These are phyloP conservation scores for Parthenolecanium corni DNA, from an alignment of 2,888 invertebrate genomes.

Conservation along the genomic window DNA sequence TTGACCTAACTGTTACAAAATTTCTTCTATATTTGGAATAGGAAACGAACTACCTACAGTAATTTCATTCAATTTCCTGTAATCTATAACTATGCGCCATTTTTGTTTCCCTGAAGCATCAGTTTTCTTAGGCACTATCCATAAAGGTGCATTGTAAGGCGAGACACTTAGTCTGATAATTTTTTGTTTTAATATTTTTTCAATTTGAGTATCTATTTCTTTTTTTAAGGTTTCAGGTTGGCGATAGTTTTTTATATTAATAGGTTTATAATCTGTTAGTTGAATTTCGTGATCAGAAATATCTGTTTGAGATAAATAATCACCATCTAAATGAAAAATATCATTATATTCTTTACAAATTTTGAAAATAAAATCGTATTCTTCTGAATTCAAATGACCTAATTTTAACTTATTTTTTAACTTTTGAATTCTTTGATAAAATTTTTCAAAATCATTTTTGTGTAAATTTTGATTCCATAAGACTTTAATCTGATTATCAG, in stretches of 20 bases:
- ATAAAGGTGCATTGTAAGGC: slow-evolving; percentile 31
- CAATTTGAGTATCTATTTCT: slow-evolving; percentile 30
- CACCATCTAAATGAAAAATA: slow-evolving; percentile 29
- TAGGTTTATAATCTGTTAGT: background rate
- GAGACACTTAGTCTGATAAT: slow-evolving; percentile 29
- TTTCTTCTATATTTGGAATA: slow-evolving; percentile 33
- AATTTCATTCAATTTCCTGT: slow-evolving; percentile 30
- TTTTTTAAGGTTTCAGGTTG: slow-evolving; percentile 29
- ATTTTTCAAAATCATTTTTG: too few species aligned
- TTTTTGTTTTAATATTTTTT: slow-evolving; percentile 23
- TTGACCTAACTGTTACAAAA: slow-evolving; percentile 33
- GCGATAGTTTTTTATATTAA: slow-evolving; percentile 29
- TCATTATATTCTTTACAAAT: slow-evolving; percentile 8
- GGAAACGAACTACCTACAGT: slow-evolving; percentile 32
- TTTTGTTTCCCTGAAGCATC: slow-evolving; percentile 31
- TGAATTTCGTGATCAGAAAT: slow-evolving; percentile 1
- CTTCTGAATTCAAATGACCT: slow-evolving; percentile 2
- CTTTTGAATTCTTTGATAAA: too few species aligned
- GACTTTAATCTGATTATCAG: too few species aligned
- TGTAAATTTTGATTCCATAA: too few species aligned
- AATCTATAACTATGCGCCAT: slow-evolving; percentile 31
- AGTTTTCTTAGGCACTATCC: slow-evolving; percentile 32
- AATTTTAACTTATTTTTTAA: background rate
- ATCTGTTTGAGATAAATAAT: slow-evolving; percentile 22
- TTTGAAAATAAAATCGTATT: background rate